Evolutionary conservation across 92 coral and sea anemone species (phyloP), one percentile per base, ranked within the genome.

Genomic region (Galaxea fascicularis): DNA sequence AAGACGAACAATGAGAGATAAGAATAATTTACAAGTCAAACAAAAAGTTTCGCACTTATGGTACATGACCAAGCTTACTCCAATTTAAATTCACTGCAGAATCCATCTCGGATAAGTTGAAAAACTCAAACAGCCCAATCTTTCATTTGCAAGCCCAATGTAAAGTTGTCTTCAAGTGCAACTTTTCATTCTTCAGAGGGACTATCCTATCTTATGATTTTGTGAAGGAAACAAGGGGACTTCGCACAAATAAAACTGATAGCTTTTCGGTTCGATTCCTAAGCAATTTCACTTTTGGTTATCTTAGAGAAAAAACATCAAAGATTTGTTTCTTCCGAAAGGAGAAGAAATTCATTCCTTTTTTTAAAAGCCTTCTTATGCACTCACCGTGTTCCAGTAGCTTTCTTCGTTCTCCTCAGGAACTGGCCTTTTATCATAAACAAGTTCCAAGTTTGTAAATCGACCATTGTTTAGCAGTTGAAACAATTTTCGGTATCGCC

Each of bases 331-430:
- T 35, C 6, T 3, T 59, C 11, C 65, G 7, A 59, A 8, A 59
- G 65, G 25, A 10, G 20, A n/a, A 12, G 21, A 60, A n/a, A n/a
- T n/a, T n/a, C n/a, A n/a, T n/a, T n/a, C n/a, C n/a, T n/a, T n/a
- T n/a, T n/a, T n/a, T n/a, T 18, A 60, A 21, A 1, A 49, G 52
- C 14, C 74, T 15, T 4, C 47, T 44, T 9, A 35, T 35, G 41
- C 41, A 35, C 41, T 14, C 69, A 81, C 85, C 77, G 69, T 39
- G 18, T 35, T 20, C 17, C 6, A 65, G 26, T 70, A 9, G 20
- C 15, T 1, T 6, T 82, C 86, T 18, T 58, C 58, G 73, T 82
- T 82, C 57, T 82, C 86, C 44, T n/a, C 86, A 25, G 77, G 77
- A 22, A 69, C 39, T 35, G 86, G 86, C 26, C 56, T 70, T 44